Conservation (phyloP, 2,797 vertebrate species). For the Cirrhinus mrigala region DNA sequence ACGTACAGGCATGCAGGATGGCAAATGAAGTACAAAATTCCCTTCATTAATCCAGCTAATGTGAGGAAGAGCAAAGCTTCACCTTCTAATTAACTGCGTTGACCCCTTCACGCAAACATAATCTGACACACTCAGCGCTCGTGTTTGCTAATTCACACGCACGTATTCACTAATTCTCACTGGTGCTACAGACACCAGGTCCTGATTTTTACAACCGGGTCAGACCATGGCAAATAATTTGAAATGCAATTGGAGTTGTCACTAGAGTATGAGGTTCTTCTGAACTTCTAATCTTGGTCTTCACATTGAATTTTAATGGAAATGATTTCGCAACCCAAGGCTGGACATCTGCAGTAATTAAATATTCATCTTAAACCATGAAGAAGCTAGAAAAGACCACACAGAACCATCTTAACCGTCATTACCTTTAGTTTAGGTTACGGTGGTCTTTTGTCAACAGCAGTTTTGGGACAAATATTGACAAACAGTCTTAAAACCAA, state of each 20-base stretch:
- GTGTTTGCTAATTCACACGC: constrained; percentile 55
- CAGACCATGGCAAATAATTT: constrained; percentile 8
- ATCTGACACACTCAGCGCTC: not conserved
- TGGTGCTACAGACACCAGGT: constrained; percentile 11
- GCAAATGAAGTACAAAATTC: constrained; percentile 33
- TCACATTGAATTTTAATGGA: not conserved
- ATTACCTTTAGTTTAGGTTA: constrained; percentile 2
- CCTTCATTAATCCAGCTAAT: constrained; percentile 51
- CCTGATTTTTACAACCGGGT: constrained; percentile 29
- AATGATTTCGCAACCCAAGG: not conserved
- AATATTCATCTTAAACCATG: not conserved
- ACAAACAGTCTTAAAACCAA: not conserved
- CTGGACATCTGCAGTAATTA: not conserved
- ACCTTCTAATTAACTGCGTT: constrained; percentile 63
- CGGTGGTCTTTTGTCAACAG: not conserved
- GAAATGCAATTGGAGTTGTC: constrained; percentile 25
- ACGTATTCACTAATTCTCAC: constrained; percentile 48
- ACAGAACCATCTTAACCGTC: not conserved
- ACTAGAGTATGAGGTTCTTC: constrained; percentile 12
- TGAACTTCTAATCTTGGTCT: constrained; percentile 2
- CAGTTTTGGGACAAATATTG: constrained; percentile 1
- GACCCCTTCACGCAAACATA: constrained; percentile 64
- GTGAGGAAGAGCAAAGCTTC: constrained; percentile 46
- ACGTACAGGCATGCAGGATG: constrained; percentile 69
- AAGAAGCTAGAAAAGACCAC: not conserved